Base-by-base conservation (phyloP, 2,113 vertebrate species). In the Mastomys coucha region DNA sequence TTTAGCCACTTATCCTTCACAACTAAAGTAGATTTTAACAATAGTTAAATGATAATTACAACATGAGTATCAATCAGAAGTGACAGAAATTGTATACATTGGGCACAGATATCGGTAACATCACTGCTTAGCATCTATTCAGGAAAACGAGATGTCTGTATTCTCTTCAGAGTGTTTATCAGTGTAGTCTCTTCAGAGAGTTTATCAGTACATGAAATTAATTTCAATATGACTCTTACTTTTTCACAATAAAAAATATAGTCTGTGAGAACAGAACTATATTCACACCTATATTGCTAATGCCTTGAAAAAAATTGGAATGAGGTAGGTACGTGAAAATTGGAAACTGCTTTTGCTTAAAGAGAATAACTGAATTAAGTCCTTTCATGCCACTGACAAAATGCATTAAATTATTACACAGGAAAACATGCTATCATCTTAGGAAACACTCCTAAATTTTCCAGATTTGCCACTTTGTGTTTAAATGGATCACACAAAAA, bases 51-150 rank as follows among this genome's bases (percentile, higher is more conserved):
- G 49, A 60, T 81, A 36, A 67, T 19, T 39, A 90, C 22, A 95
- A 6, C 12, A 24, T 39, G 4, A 93, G 16, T 63, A 73, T 28
- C 49, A 31, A 20, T n/a, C 53, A 76, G 42, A 94, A 92, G 42
- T 60, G 13, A 56, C 1, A 17, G 0, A 82, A 3, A 3, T 82
- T 91, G 2, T 5, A 36, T 2, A 65, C 1, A 45, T 20, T 8
- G 36, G 17, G 13, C 14, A 45, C 0, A 20, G 28, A 0, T 28
- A 20, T 36, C 5, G 14, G 13, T 33, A 33, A 7, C 31, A 17
- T 28, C 31, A 28, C 11, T 69, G 7, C 58, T 4, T 24, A 78
- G 24, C 19, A 26, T 80, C 58, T 49, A 31, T 17, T 4, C 17
- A 19, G 6, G 63, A 3, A 63, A 22, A 9, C 17, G 22, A 67